These are phyloP conservation scores for Forbesichthys papilliferus DNA, from an alignment of 2,113 vertebrate genomes.

Conservation along the genomic window DNA sequence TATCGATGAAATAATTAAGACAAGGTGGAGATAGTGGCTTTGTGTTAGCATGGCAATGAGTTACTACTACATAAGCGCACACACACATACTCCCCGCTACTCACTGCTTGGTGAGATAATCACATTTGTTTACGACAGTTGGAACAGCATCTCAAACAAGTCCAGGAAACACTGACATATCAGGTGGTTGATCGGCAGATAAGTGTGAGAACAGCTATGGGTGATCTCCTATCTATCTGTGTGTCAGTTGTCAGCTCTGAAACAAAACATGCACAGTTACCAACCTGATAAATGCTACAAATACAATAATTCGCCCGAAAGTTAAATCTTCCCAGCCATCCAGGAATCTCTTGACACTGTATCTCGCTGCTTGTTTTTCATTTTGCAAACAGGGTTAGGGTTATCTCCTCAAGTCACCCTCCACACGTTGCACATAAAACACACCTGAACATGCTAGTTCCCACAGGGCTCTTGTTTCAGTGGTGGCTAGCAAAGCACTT, in stretches of 20 bases:
- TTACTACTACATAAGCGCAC: slow-evolving; percentile 20
- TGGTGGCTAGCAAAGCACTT: slow-evolving; percentile 64
- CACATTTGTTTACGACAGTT: slow-evolving; percentile 54
- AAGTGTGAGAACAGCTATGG: slow-evolving; percentile 59
- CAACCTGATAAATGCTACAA: neutral
- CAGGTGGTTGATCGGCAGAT: slow-evolving; percentile 63
- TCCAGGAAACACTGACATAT: slow-evolving; percentile 57
- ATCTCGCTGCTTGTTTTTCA: slow-evolving; percentile 8
- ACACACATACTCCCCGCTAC: slow-evolving; percentile 35
- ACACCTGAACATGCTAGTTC: slow-evolving; percentile 74
- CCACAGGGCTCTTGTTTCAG: slow-evolving; percentile 80
- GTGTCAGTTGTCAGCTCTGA: slow-evolving; percentile 7
- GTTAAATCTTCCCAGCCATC: neutral
- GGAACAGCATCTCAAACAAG: slow-evolving; percentile 41
- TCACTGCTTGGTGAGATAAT: slow-evolving; percentile 42
- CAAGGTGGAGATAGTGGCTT: slow-evolving; percentile 13
- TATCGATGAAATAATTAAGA: slow-evolving; percentile 7
- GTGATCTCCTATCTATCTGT: slow-evolving; percentile 50
- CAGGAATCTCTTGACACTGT: neutral
- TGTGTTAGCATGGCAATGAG: slow-evolving; percentile 6
- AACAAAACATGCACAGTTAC: slow-evolving; percentile 7
- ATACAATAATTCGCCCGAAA: neutral
- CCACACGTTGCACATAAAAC: slow-evolving; percentile 48
- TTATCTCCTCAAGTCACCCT: slow-evolving; percentile 39
- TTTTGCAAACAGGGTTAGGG: slow-evolving; percentile 6